These are phyloP conservation scores for Hypanus sabinus DNA, from an alignment of 2,113 vertebrate genomes.

Conservation along the genomic window DNA sequence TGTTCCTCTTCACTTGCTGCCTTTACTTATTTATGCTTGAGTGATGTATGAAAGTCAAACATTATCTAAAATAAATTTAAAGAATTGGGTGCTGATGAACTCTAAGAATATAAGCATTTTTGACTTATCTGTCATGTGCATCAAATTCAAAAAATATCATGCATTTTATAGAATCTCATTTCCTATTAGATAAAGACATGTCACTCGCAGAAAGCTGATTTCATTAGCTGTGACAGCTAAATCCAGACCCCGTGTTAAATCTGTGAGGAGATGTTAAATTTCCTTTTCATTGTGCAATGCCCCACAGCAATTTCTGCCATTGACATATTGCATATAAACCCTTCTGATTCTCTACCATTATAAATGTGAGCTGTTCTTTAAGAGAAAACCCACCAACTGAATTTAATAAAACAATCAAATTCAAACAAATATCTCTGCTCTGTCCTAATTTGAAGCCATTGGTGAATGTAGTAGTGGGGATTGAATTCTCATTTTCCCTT, in stretches of 20 bases:
- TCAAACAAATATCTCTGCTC: constrained; percentile 3
- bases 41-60: constrained; percentile 27
- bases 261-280: constrained; percentile 31
- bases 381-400: neutral
- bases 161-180: constrained; percentile 32
- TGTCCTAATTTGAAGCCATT: neutral
- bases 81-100: neutral
- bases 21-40: constrained; percentile 11
- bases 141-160: constrained; percentile 21
- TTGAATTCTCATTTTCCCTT: neutral
- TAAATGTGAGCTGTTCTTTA: constrained; percentile 7
- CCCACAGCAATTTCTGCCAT: neutral
- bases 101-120: neutral
- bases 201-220: neutral
- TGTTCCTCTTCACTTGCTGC: neutral
- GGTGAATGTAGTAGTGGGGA: neutral
- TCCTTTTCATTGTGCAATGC: neutral
- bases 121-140: constrained; percentile 14
- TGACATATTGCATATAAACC: neutral
- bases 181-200: constrained; percentile 28
- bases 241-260: constrained; percentile 4
- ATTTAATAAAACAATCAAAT: neutral
- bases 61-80: constrained; percentile 26
- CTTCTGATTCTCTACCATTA: neutral
- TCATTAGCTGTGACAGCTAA: constrained; percentile 14